These are phyloP conservation scores for Rhingia campestris DNA, from an alignment of 2,888 invertebrate genomes.

Conservation along the genomic window DNA sequence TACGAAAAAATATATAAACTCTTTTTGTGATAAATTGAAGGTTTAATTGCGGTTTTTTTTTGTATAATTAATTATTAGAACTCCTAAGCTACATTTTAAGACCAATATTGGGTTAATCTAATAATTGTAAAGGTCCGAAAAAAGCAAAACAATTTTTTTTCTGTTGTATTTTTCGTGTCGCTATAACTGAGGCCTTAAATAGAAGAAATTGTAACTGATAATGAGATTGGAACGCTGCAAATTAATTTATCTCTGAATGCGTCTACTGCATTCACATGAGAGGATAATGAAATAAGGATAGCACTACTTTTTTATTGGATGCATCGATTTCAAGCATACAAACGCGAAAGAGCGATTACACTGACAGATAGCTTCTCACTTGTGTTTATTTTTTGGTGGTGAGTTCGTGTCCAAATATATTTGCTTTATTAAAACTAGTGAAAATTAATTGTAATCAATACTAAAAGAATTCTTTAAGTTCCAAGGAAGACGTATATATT, in stretches of 20 bases:
- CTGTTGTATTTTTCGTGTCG: no score
- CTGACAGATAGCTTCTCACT: slow-evolving; percentile 34
- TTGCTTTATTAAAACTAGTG: slow-evolving; percentile 4
- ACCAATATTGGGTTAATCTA: no score
- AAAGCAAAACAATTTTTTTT: no score
- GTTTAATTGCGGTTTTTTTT: no score
- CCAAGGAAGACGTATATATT: background rate
- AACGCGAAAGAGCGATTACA: background rate
- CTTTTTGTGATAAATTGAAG: no score
- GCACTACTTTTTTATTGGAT: background rate
- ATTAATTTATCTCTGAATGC: background rate
- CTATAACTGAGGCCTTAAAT: no score
- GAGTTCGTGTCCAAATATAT: slow-evolving; percentile 42
- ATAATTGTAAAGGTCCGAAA: no score
- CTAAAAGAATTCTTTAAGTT: background rate
- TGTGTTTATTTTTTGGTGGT: slow-evolving; percentile 66
- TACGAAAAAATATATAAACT: no score
- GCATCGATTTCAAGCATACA: slow-evolving; percentile 32
- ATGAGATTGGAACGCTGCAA: background rate
- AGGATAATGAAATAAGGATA: background rate
- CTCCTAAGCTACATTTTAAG: no score
- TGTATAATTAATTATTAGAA: no score
- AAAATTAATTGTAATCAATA: slow-evolving; percentile 7
- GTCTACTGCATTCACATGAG: background rate
- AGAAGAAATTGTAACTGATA: no score